Base-by-base conservation (phyloP, 2,888 invertebrate species). In the Drosophila nigritarsus region DNA sequence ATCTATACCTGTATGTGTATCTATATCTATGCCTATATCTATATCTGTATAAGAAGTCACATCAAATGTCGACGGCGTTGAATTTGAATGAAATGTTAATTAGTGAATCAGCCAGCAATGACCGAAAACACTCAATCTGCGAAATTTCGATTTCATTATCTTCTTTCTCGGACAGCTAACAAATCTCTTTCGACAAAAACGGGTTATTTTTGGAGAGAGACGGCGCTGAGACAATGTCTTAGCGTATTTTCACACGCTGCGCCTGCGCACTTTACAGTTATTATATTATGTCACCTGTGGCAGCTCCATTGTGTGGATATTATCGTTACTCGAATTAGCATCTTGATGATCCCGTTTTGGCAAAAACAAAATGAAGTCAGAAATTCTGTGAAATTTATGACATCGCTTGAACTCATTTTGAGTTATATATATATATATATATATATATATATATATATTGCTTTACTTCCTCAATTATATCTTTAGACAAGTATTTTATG, bases 61-160 rank as follows among this genome's bases (percentile, higher is more conserved):
- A 50, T 45, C 36, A 62, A 45, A 8, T 24, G 0, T 15, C 13
- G 36, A 20, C 32, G 49, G 32, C 45, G 38, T 24, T 24, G 51
- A 56, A 70, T 71, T 67, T 68, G n/a, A 80, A 85, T 67, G 71
- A 88, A 77, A 85, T 82, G 86, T 55, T 67, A 88, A 85, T 83
- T 79, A 69, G 59, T 45, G 54, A 73, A 65, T 65, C 49, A 69
- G 29, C 40, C 40, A 32, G 49, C 60, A 63, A 34, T 62, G 30
- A 49, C 13, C 45, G 32, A 15, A 38, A 40, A 27, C 15, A 55
- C 8, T 45, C 9, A 49, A 30, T 58, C 60, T 51, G 71, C 49
- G n/a, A 54, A 54, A 54, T 53, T 48, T 71, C 27, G 62, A 63
- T 60, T 62, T 55, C 13, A 40, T 11, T 45, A 24, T 8, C 1